Percentiles rank a stretch among this genome's conserved stretches.
phyloP scores from a whole-genome alignment of 2,888 invertebrate genomes.

The Leptinotarsa haldemani region DNA sequence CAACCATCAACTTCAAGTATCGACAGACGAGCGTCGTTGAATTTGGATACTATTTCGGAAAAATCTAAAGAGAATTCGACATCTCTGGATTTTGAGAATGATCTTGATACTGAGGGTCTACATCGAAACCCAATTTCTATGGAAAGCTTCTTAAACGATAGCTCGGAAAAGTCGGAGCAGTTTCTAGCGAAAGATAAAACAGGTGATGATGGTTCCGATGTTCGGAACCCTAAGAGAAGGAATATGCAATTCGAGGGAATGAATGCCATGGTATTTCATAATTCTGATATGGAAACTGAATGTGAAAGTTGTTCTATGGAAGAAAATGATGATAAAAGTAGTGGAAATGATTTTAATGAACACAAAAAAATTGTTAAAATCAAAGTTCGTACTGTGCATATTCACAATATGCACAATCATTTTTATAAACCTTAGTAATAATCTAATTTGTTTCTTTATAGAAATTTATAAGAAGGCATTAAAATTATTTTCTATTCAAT shows the following conservation, averaged over 20 bases:
- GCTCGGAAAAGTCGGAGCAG: neutral
- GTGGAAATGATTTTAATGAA: neutral
- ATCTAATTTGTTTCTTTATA: no score
- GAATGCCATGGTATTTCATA: conserved; percentile 25
- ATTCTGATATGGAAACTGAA: conserved; percentile 19
- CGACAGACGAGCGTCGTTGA: conserved; percentile 15
- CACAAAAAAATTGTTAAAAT: conserved; percentile 30
- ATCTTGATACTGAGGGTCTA: neutral
- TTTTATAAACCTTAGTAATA: conserved; percentile 29
- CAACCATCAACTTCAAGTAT: neutral
- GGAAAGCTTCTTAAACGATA: conserved; percentile 14
- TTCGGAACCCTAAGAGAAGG: conserved; percentile 10
- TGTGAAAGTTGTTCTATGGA: conserved; percentile 5
- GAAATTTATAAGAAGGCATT: no score
- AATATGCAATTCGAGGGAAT: conserved; percentile 27
- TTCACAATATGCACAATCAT: conserved; percentile 37
- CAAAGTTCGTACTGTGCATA: conserved; percentile 36
- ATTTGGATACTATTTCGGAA: conserved; percentile 31
- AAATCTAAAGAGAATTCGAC: conserved; percentile 26
- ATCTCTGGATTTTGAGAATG: conserved; percentile 24
- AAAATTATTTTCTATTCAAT: no score
- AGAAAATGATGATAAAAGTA: conserved; percentile 4
- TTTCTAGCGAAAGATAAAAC: neutral
- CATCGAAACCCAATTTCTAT: conserved; percentile 19
- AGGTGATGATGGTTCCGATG: neutral